phyloP scores from a whole-genome alignment of 1,140 invertebrate species.

The Saxidomus purpurata region DNA sequence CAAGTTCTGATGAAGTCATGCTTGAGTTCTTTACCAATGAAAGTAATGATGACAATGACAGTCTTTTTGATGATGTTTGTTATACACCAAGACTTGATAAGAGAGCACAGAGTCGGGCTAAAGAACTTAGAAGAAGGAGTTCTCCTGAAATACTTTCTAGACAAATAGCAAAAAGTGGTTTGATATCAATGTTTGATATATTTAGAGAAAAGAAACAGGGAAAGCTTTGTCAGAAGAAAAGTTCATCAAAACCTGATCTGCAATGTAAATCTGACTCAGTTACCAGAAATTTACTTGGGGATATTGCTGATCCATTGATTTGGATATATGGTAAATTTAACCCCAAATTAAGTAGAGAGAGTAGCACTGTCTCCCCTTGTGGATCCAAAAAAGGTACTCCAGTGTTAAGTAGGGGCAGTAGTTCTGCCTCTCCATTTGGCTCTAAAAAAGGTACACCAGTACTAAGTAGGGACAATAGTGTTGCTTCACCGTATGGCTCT shows the following conservation, averaged over 20 bases:
- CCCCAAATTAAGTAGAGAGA: slow-evolving; percentile 14
- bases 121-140: slow-evolving; percentile 35
- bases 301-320: background rate
- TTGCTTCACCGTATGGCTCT: background rate
- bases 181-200: slow-evolving; percentile 19
- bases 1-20: background rate
- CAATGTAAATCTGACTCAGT: background rate
- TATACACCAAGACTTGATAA: slow-evolving; percentile 7
- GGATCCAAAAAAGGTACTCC: slow-evolving; percentile 28
- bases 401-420: slow-evolving; percentile 20
- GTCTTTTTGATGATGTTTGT: slow-evolving; percentile 18
- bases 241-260: background rate
- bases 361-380: background rate
- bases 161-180: background rate
- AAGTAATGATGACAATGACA: background rate
- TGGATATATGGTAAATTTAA: background rate
- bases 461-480: slow-evolving; percentile 38
- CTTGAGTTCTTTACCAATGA: background rate
- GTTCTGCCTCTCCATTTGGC: background rate
- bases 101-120: background rate
- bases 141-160: slow-evolving; percentile 14
- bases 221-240: background rate
- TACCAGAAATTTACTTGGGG: background rate
- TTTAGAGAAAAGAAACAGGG: slow-evolving; percentile 13
- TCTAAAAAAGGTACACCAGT: background rate